Percentiles rank a stretch among this genome's conserved stretches.
phyloP scores from a whole-genome alignment of 1,140 invertebrate genomes.

The Drosophila nasuta region DNA sequence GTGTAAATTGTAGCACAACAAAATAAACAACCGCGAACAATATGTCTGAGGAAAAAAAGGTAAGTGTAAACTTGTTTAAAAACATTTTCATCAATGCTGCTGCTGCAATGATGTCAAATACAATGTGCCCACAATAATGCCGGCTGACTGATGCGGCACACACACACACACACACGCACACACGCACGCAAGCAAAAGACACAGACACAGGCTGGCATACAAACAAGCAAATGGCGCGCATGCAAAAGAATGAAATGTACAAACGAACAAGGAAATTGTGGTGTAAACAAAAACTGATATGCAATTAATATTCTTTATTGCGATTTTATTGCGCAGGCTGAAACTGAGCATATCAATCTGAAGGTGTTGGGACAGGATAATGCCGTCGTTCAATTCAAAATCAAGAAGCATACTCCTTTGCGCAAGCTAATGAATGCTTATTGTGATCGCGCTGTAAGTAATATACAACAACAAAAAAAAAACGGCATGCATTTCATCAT shows the following conservation, averaged over 20 bases:
- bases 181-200: not conserved
- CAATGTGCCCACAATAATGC: constrained; percentile 19
- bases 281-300: not conserved
- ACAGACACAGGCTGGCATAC: not conserved
- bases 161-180: not conserved
- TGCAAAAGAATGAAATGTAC: not conserved
- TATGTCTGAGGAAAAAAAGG: constrained; percentile 51
- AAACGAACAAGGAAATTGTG: not conserved
- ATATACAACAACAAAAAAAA: no score
- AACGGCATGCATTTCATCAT: no score
- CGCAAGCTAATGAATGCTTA: constrained; percentile 97
- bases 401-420: constrained; percentile 96
- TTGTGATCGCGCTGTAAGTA: constrained; percentile 91
- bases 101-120: not conserved
- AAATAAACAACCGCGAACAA: not conserved
- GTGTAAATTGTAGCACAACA: no score
- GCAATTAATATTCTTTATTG: not conserved
- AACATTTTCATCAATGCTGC: not conserved
- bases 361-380: constrained; percentile 97
- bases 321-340: constrained; percentile 62
- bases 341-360: constrained; percentile 95
- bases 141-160: constrained; percentile 4
- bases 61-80: constrained; percentile 4
- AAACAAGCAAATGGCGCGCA: not conserved
- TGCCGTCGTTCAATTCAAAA: constrained; percentile 97